These are phyloP conservation scores for Mobula birostris DNA, from an alignment of 2,113 vertebrate species.

Conservation along the genomic window DNA sequence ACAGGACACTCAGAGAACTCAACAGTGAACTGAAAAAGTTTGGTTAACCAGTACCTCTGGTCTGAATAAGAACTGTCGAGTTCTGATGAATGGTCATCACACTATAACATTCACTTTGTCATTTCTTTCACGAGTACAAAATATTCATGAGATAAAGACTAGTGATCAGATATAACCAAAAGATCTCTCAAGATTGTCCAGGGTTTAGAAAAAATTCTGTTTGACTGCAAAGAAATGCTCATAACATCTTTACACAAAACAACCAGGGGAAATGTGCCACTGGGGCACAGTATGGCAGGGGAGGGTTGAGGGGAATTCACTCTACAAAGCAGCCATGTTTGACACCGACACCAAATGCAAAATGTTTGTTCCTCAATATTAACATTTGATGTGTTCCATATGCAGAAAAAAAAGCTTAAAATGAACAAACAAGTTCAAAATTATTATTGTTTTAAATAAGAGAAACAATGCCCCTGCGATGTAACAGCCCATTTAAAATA, in stretches of 20 bases:
- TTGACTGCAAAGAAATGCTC: too few relatives aligned
- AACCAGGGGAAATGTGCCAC: background rate
- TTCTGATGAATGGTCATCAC: too few relatives aligned
- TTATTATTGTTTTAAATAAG: background rate
- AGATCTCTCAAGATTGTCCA: background rate
- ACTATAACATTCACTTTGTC: too few relatives aligned
- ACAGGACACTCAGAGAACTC: too few relatives aligned
- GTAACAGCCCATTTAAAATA: background rate
- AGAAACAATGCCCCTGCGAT: background rate
- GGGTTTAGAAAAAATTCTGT: background rate
- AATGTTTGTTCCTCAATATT: background rate
- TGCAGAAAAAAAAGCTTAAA: background rate
- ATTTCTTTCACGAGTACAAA: background rate
- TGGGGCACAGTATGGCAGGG: background rate
- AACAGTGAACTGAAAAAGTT: too few relatives aligned
- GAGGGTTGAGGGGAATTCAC: background rate
- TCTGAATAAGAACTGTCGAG: too few relatives aligned
- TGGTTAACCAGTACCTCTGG: too few relatives aligned
- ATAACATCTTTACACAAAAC: background rate
- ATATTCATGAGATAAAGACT: background rate
- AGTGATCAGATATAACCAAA: background rate
- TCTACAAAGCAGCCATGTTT: background rate
- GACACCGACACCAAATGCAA: background rate
- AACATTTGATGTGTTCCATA: background rate
- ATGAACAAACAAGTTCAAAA: background rate